These are phyloP conservation scores for Pogoniulus pusillus DNA, from an alignment of 2,797 vertebrate genomes.

Conservation along the genomic window DNA sequence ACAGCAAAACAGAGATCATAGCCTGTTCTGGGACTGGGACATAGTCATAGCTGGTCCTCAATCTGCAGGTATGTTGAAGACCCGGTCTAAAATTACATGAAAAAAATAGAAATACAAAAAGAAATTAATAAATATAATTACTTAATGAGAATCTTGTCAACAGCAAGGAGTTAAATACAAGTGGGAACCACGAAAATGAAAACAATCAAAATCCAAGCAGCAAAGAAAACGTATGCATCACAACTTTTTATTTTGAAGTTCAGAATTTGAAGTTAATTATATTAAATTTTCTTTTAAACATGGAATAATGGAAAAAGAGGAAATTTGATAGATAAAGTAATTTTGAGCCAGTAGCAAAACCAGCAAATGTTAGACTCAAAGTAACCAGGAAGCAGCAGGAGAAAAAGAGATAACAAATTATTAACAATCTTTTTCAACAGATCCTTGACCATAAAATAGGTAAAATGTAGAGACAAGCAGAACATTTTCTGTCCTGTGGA, in stretches of 20 bases:
- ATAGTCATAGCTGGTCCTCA: accelerated
- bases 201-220: background rate
- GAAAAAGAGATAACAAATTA: background rate
- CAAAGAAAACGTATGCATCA: accelerated
- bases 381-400: accelerated
- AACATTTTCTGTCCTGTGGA: background rate
- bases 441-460: background rate
- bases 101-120: background rate
- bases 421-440: accelerated
- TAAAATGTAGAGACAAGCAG: background rate
- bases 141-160: background rate
- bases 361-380: background rate
- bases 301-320: background rate
- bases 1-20: background rate
- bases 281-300: background rate
- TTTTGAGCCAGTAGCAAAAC: background rate
- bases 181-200: accelerated
- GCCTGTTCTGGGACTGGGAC: background rate
- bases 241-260: background rate
- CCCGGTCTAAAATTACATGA: background rate
- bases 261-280: background rate
- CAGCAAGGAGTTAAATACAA: accelerated
- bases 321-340: background rate
- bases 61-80: accelerated
- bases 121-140: background rate